Base-by-base conservation (phyloP, 2,888 invertebrate species). In the Cremastinae sp. region DNA sequence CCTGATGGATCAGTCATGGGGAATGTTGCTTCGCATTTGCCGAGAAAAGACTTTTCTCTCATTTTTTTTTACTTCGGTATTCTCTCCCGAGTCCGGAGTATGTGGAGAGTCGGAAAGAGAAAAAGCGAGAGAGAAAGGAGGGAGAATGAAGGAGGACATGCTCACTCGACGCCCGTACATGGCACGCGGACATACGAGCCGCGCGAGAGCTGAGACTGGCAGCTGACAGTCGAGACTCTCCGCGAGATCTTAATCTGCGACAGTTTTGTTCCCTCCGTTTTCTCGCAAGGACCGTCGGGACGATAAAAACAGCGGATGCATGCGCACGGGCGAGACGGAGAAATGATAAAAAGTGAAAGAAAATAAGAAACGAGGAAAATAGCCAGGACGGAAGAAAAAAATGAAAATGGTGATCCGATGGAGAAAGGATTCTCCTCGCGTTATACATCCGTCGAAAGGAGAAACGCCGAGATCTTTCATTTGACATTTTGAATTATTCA, bases 401-500 rank as follows among this genome's bases (percentile, higher is more conserved):
- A n/a, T n/a, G n/a, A n/a, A n/a, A n/a, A n/a, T n/a, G n/a, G n/a
- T n/a, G n/a, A n/a, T n/a, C n/a, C n/a, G n/a, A n/a, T n/a, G n/a
- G n/a, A n/a, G n/a, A n/a, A n/a, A n/a, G n/a, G n/a, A n/a, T n/a
- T n/a, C n/a, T n/a, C n/a, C n/a, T n/a, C n/a, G n/a, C n/a, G n/a
- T n/a, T n/a, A n/a, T n/a, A n/a, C n/a, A n/a, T n/a, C n/a, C n/a
- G n/a, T n/a, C n/a, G n/a, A n/a, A n/a, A n/a, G n/a, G n/a, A n/a
- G n/a, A n/a, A n/a, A n/a, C n/a, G n/a, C n/a, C n/a, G n/a, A n/a
- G n/a, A n/a, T n/a, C n/a, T n/a, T n/a, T n/a, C n/a, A n/a, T n/a
- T n/a, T n/a, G n/a, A n/a, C n/a, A n/a, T n/a, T n/a, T n/a, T 88
- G 87, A 88, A 88, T 87, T 83, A 88, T 87, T 88, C 88, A 87